Conservation (phyloP, 1,140 invertebrate species). For the Caenorhabditis latens region DNA sequence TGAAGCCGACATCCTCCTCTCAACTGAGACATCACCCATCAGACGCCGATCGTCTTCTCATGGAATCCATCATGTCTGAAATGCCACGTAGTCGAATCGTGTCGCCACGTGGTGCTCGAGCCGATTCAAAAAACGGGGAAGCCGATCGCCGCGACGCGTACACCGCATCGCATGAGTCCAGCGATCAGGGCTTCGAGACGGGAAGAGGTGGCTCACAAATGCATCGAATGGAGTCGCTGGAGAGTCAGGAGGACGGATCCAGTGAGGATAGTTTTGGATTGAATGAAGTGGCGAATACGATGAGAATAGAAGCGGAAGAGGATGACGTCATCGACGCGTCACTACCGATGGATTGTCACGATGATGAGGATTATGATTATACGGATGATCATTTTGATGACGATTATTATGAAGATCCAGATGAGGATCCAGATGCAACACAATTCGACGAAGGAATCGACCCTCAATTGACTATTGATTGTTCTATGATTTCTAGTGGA, state of each 20-base stretch:
- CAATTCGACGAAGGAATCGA: conserved; percentile 19
- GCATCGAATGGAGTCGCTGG: conserved; percentile 21
- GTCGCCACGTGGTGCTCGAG: background rate
- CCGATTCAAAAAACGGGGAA: conserved; percentile 49
- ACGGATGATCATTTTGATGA: conserved; percentile 14
- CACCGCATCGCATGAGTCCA: conserved; percentile 50
- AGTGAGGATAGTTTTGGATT: conserved; percentile 43
- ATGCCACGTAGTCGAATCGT: background rate
- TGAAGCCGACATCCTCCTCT: background rate
- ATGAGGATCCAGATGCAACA: conserved; percentile 28
- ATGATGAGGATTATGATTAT: conserved; percentile 26
- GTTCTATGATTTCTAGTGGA: conserved; percentile 40
- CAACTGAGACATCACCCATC: background rate
- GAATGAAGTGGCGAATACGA: background rate
- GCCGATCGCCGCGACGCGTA: conserved; percentile 46
- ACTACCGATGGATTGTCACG: conserved; percentile 21
- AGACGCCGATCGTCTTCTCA: conserved; percentile 28
- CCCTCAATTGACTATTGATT: conserved; percentile 16
- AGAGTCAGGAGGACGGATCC: background rate
- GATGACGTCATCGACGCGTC: background rate
- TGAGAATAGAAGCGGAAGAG: background rate
- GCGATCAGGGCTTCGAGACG: background rate
- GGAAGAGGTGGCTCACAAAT: background rate
- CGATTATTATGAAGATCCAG: background rate
- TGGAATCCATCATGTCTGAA: conserved; percentile 26